phyloP scores from a whole-genome alignment of 1,140 invertebrate genomes.

The Argopecten irradians region DNA sequence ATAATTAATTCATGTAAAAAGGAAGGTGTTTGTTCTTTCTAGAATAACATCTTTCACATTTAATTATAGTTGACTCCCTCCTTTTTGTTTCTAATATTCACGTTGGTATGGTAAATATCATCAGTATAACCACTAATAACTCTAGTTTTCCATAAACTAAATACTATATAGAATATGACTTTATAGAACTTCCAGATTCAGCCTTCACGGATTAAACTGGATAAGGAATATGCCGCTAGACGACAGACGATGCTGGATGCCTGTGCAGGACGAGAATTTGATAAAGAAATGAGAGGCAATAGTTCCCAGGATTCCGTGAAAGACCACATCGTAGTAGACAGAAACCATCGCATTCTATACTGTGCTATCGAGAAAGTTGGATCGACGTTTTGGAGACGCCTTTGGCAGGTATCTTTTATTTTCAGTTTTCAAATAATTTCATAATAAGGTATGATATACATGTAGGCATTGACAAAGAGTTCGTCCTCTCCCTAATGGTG shows the following conservation, averaged over 20 bases:
- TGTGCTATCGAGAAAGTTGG: slow-evolving; percentile 52
- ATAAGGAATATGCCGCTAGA: not conserved
- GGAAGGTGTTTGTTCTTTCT: no score
- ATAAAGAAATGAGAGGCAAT: not conserved
- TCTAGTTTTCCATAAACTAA: not conserved
- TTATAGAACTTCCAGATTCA: not conserved
- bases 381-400: slow-evolving; percentile 45
- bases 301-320: slow-evolving; percentile 19
- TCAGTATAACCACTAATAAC: not conserved
- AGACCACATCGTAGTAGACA: slow-evolving; percentile 40
- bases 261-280: not conserved
- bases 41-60: no score
- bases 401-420: slow-evolving; percentile 38
- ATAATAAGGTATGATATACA: not conserved
- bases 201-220: not conserved
- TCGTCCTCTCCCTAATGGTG: not conserved
- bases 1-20: no score
- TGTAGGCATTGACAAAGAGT: not conserved
- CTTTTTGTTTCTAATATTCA: no score
- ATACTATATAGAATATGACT: not conserved
- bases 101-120: not conserved
- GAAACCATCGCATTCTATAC: slow-evolving; percentile 42
- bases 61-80: no score
- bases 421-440: not conserved
- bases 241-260: not conserved